Evolutionary conservation across 2,888 invertebrate genomes (phyloP), one percentile per base, ranked within the genome.

Genomic region (Lordiphosa fenestrarum): DNA sequence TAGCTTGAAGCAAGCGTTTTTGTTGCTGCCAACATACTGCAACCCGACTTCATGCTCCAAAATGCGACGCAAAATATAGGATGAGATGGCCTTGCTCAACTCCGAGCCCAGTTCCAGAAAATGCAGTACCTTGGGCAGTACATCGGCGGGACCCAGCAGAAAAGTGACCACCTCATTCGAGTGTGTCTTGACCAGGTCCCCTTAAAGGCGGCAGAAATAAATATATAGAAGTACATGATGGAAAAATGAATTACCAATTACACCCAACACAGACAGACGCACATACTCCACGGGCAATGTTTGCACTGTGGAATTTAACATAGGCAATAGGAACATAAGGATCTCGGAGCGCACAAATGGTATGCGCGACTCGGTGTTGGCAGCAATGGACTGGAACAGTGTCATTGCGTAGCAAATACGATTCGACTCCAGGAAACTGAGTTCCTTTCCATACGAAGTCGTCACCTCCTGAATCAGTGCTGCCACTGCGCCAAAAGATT

Each of bases 381-480:
- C 48, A n/a, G 53, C 58, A n/a, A 58, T 42, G 4, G 37, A 5
- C 23, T 58, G 52, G 0, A 58, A 3, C 21, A 58, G 21, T 0
- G 41, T 44, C 9, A 58, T 23, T 0, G 48, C 58, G 4, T n/a
- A 25, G 36, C 58, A 58, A 10, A 41, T 15, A 2, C 52, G 35
- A 15, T 53, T 35, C 5, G 58, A 58, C 30, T 30, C 30, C 30
- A 30, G 30, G 3, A 9, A 30, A 30, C 7, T 9, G 10, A 30
- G 10, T 30, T 30, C 30, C 10, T 30, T 42, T 10, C n/a, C 13
- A 35, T 48, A 53, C 3, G 37, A 19, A 3, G 19, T 36, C 6
- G 46, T 40, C 12, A 58, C 53, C 21, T 58, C 58, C 38, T 58
- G 58, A 25, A 58, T 2, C 0, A 58, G 39, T 2, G 52, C 41